These are phyloP conservation scores for Ophioninae sp. DNA, from an alignment of 2,888 invertebrate genomes.

Conservation along the genomic window DNA sequence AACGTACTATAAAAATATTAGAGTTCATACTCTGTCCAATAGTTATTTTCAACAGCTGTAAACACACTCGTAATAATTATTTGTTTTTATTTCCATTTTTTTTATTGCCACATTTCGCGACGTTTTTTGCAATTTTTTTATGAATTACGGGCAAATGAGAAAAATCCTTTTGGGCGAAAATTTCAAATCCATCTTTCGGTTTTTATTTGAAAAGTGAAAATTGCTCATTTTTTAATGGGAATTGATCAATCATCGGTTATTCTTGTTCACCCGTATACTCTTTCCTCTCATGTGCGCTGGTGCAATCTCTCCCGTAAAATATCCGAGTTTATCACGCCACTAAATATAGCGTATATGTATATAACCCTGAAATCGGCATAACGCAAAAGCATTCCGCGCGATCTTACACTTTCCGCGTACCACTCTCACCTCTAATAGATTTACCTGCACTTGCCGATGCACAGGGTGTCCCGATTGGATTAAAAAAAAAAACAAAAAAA, in stretches of 20 bases:
- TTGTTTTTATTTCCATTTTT: not conserved
- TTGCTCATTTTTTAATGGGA: not conserved
- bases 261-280: slow-evolving; percentile 2
- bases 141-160: not conserved
- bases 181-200: not conserved
- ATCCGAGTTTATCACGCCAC: slow-evolving; percentile 21
- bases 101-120: not conserved
- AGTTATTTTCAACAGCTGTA: not conserved
- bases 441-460: slow-evolving; percentile 18
- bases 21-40: not conserved
- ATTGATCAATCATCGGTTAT: slow-evolving; percentile 5
- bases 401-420: slow-evolving; percentile 47
- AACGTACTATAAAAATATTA: too few relatives aligned
- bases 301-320: slow-evolving; percentile 9
- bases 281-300: not conserved
- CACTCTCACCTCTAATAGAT: slow-evolving; percentile 7
- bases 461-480: not conserved
- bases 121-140: not conserved
- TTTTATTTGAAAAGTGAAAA: not conserved
- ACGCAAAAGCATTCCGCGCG: slow-evolving; percentile 55
- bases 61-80: not conserved
- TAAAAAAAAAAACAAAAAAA: not conserved
- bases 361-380: slow-evolving; percentile 51
- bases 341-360: slow-evolving; percentile 12
- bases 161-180: not conserved